Evolutionary conservation across 2,888 invertebrate genomes (phyloP).

Genomic region (Amblyjoppa fuscipennis): DNA sequence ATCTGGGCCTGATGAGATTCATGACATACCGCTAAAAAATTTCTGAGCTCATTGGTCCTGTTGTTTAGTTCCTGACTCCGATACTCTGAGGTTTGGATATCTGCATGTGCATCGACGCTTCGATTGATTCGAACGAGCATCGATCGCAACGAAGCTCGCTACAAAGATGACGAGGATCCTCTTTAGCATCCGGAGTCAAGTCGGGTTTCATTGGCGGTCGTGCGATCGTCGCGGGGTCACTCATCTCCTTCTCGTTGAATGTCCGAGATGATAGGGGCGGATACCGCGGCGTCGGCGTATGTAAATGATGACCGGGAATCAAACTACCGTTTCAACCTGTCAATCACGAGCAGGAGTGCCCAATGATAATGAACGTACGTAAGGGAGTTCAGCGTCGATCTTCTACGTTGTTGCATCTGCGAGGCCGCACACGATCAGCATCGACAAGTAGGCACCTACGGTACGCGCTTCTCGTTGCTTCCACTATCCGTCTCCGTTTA

Average conservation of each 20-base stretch:
- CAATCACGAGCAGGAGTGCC: conserved; percentile 65
- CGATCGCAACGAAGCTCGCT: background rate
- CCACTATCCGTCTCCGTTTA: conserved; percentile 1
- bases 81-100: background rate
- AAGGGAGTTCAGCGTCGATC: conserved; percentile 15
- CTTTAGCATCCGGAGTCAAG: background rate
- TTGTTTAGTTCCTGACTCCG: background rate
- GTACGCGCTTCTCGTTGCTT: conserved; percentile 7
- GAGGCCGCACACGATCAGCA: conserved; percentile 30
- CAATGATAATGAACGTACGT: conserved; percentile 49
- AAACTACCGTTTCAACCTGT: conserved; percentile 73
- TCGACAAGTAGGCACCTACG: conserved; percentile 23
- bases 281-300: conserved; percentile 61
- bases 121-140: conserved; percentile 12
- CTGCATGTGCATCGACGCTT: background rate
- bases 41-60: background rate
- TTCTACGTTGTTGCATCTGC: conserved; percentile 37
- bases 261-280: conserved; percentile 41
- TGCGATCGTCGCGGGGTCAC: conserved; percentile 17
- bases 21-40: background rate
- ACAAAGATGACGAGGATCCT: conserved; percentile 29
- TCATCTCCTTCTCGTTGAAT: conserved; percentile 42
- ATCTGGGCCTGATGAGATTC: too few relatives aligned
- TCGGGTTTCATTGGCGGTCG: background rate
- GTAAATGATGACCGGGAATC: conserved; percentile 71